Conservation (phyloP, 2,888 invertebrate species). For the Clitarchus hookeri region DNA sequence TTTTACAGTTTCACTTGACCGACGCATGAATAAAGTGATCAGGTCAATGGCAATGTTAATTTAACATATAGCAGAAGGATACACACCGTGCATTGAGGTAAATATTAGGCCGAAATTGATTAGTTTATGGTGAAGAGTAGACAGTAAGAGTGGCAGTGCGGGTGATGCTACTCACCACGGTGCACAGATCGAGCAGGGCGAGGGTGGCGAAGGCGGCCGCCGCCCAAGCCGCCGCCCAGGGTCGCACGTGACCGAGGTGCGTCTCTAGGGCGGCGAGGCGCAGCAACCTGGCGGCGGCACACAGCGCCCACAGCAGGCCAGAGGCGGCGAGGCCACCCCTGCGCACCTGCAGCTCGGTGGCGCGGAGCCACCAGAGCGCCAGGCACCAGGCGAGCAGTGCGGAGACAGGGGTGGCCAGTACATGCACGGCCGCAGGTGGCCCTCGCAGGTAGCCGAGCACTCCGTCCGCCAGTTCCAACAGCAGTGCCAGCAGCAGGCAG, state of each 20-base stretch:
- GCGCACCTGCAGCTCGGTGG: neutral
- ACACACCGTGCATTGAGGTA: no score
- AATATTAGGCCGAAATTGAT: no score
- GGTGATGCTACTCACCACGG: conserved; percentile 15
- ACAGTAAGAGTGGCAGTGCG: no score
- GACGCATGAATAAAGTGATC: no score
- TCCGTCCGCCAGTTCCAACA: conserved; percentile 1
- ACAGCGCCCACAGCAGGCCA: conserved; percentile 1
- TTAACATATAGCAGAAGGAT: no score
- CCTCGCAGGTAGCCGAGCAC: neutral
- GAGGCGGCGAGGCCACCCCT: neutral
- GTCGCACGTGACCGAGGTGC: neutral
- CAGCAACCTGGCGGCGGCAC: neutral
- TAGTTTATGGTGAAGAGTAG: no score
- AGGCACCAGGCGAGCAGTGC: conserved; percentile 3
- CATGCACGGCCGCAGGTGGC: neutral
- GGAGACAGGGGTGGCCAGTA: neutral
- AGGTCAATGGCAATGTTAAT: no score
- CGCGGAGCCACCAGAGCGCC: neutral
- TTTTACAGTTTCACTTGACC: no score
- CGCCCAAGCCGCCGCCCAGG: neutral
- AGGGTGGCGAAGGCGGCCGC: neutral
- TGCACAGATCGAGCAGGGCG: neutral
- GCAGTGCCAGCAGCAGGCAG: neutral
- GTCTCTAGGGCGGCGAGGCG: neutral